Evolutionary conservation across 1,140 invertebrate species (phyloP).

Genomic region (Tetramorium alpestre): DNA sequence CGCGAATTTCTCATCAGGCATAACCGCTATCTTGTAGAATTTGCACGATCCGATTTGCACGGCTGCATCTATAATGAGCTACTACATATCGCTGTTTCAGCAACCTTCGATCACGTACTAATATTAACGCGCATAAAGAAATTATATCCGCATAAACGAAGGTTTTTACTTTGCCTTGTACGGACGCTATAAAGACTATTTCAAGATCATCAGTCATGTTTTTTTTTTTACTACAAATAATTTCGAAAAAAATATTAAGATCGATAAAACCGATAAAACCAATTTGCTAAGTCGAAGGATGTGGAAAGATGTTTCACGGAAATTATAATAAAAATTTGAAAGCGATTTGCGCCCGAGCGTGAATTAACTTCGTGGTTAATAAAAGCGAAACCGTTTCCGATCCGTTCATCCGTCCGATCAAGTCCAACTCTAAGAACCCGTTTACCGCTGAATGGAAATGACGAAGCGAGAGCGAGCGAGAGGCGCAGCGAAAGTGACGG

Average conservation of each 20-base stretch:
- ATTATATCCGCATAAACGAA: background rate
- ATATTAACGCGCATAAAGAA: background rate
- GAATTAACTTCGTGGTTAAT: background rate
- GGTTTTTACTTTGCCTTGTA: background rate
- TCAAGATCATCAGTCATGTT: background rate
- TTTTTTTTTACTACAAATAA: background rate
- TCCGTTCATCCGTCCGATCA: background rate
- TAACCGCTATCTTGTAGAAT: constrained; percentile 1
- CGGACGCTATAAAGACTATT: background rate
- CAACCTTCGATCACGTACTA: background rate
- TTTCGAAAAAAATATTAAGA: background rate
- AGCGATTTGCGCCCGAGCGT: background rate
- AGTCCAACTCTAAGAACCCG: constrained; percentile 4
- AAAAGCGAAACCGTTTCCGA: constrained; percentile 21
- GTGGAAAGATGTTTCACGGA: background rate
- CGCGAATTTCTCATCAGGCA: constrained; percentile 56
- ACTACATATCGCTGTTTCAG: background rate
- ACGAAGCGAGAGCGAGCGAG: constrained; percentile 42
- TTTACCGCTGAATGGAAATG: constrained; percentile 51
- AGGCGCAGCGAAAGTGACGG: constrained; percentile 66
- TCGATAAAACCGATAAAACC: no score
- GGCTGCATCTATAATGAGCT: background rate
- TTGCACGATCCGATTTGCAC: background rate
- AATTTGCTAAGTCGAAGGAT: background rate
- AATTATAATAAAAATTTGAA: background rate